phyloP scores from a whole-genome alignment of 2,113 vertebrate species.

The Suricata suricatta region DNA sequence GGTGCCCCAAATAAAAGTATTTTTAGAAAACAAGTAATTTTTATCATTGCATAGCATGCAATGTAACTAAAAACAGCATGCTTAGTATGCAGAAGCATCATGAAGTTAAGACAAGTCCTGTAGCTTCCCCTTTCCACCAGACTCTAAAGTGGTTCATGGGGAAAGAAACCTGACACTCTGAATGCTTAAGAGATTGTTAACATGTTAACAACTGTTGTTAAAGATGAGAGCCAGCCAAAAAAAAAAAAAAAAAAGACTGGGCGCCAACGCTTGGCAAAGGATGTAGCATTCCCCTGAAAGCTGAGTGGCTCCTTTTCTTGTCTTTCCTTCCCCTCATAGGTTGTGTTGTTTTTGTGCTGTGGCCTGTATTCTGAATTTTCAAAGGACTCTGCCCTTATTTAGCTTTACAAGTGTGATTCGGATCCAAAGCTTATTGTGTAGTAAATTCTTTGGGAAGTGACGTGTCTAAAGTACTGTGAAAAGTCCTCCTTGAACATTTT shows the following conservation, averaged over 20 bases:
- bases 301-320: neutral
- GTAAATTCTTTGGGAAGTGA: neutral
- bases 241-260: neutral
- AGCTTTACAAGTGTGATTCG: neutral
- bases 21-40: neutral
- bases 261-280: neutral
- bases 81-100: neutral
- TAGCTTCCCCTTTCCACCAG: neutral
- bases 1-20: no score
- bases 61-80: neutral
- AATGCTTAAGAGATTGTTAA: neutral
- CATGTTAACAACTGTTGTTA: neutral
- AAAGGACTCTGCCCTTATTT: neutral
- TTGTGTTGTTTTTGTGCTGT: neutral
- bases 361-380: neutral
- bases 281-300: neutral
- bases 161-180: neutral
- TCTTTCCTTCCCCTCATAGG: neutral
- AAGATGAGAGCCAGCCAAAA: neutral
- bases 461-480: conserved; percentile 9
- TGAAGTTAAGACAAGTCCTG: neutral
- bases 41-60: neutral
- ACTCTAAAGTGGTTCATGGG: neutral
- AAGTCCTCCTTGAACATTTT: neutral
- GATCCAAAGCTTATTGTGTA: neutral